A percentile compares a stretch with the other conserved stretches of the same genome.
Conservation (phyloP, 2,797 vertebrate species). For the Sitta carolinensis region DNA sequence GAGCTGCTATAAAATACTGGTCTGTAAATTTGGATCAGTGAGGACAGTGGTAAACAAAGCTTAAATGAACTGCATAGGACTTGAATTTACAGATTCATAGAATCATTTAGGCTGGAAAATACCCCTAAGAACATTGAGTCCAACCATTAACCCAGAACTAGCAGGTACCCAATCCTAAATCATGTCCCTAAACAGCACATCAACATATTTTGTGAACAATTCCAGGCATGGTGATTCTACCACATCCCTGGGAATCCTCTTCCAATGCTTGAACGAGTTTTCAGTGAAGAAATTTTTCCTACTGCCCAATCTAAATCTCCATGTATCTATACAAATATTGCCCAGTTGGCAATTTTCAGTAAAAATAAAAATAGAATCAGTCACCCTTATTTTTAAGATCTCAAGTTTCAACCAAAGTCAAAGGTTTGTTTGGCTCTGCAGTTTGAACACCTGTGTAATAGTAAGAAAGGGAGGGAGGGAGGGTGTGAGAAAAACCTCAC, state of each 20-base stretch:
- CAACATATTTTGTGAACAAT: not conserved
- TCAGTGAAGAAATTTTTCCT: not conserved
- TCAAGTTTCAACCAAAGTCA: not conserved
- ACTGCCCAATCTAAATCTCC: not conserved
- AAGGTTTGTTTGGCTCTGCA: not conserved
- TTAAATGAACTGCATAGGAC: not conserved
- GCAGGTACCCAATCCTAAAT: not conserved
- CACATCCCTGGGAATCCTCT: not conserved
- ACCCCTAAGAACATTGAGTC: not conserved
- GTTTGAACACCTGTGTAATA: slow-evolving; percentile 12
- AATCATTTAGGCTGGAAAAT: not conserved
- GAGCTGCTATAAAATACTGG: not conserved
- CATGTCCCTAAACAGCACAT: not conserved
- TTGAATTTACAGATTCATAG: not conserved
- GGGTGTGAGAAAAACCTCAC: not conserved
- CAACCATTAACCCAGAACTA: not conserved
- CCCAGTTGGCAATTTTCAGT: not conserved
- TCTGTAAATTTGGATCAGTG: not conserved
- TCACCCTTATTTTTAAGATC: not conserved
- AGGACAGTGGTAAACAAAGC: not conserved
- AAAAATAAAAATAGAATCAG: not conserved
- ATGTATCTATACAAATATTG: not conserved
- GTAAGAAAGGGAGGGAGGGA: not conserved
- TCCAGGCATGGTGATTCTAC: not conserved
- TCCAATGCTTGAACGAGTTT: not conserved